phyloP scores from a whole-genome alignment of 2,797 vertebrate genomes.

The Alexandromys oeconomus region DNA sequence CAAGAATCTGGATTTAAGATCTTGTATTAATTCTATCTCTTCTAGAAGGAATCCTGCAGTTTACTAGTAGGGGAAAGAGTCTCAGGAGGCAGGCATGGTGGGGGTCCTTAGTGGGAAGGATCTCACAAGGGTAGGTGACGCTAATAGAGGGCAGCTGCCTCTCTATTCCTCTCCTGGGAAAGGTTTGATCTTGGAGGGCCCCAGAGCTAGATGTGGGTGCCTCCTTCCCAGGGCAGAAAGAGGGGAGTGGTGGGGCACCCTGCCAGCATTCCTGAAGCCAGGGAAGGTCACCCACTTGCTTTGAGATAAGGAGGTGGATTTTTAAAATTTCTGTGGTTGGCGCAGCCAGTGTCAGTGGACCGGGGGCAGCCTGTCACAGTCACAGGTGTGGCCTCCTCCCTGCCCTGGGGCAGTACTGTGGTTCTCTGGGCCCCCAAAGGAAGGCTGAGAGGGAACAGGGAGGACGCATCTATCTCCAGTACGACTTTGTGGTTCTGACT shows the following conservation, averaged over 20 bases:
- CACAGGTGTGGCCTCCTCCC: not conserved
- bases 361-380: not conserved
- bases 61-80: not conserved
- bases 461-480: not conserved
- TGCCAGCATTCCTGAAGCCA: not conserved
- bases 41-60: constrained; percentile 5
- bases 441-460: not conserved
- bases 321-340: constrained; percentile 42
- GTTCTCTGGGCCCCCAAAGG: not conserved
- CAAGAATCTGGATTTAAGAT: not conserved
- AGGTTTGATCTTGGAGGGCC: not conserved
- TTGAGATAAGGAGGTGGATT: constrained; percentile 56
- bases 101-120: not conserved
- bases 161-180: not conserved
- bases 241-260: not conserved
- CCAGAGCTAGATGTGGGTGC: not conserved
- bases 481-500: not conserved
- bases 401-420: not conserved
- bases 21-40: not conserved
- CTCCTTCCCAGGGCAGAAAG: not conserved
- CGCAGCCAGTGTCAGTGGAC: not conserved
- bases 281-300: not conserved
- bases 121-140: not conserved
- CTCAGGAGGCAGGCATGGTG: not conserved
- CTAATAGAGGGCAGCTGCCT: not conserved